Evolutionary conservation across 2,113 vertebrate species (phyloP).

Genomic region (Vanacampus margaritifer): DNA sequence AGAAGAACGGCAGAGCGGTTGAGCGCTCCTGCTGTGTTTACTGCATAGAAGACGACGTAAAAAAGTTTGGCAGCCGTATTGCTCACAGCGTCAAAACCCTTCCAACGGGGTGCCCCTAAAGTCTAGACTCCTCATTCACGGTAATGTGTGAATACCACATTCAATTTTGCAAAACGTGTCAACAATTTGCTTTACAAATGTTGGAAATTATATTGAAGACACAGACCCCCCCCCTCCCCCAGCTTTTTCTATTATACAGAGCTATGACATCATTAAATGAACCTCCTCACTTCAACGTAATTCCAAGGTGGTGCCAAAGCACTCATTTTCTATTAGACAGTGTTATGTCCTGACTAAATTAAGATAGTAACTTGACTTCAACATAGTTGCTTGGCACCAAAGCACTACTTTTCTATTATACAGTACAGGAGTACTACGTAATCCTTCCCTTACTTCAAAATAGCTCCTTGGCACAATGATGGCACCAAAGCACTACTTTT

Average conservation of each 20-base stretch:
- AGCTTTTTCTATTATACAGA: no score
- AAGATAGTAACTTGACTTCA: no score
- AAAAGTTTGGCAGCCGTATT: conserved; percentile 6
- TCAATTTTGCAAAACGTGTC: background rate
- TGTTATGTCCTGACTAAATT: no score
- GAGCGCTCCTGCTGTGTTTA: conserved; percentile 47
- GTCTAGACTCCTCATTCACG: background rate
- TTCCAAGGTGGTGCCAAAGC: no score
- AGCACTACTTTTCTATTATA: no score
- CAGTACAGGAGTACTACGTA: no score
- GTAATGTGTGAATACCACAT: background rate
- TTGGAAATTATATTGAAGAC: background rate
- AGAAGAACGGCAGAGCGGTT: background rate
- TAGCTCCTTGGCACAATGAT: background rate
- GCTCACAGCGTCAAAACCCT: conserved; percentile 19
- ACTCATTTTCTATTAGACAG: no score
- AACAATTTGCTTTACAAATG: background rate
- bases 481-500: background rate
- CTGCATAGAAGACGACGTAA: conserved; percentile 71
- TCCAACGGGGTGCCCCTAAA: background rate
- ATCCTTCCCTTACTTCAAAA: background rate
- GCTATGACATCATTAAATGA: no score
- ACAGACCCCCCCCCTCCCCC: no score
- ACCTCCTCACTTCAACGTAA: no score
- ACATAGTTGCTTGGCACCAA: no score